A percentile compares a stretch with the other conserved stretches of the same genome.
phyloP scores from a whole-genome alignment of 2,888 invertebrate genomes.

The Epinotia demarniana region DNA sequence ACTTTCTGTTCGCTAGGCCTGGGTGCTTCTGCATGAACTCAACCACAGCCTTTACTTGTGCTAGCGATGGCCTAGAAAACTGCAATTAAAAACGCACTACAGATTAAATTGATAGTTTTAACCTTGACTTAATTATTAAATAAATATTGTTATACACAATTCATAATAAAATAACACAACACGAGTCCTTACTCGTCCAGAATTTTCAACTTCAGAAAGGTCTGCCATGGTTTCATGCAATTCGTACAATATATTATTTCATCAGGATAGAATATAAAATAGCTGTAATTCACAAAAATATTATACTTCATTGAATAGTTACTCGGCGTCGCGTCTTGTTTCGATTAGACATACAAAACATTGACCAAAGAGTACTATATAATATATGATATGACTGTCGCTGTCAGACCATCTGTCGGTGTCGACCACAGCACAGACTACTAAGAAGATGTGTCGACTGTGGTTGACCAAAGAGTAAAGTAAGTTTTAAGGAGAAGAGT shows the following conservation, averaged over 20 bases:
- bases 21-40: constrained; percentile 72
- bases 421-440: too few species aligned
- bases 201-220: constrained; percentile 46
- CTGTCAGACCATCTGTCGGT: too few species aligned
- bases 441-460: too few species aligned
- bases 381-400: too few species aligned
- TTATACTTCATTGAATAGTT: not conserved
- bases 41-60: constrained; percentile 68
- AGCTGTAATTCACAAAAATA: not conserved
- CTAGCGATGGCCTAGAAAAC: constrained; percentile 67
- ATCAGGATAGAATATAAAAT: not conserved
- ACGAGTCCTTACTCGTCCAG: constrained; percentile 49
- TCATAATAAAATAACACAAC: not conserved
- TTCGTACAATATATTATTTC: not conserved
- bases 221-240: constrained; percentile 39
- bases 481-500: too few species aligned
- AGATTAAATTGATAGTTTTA: not conserved
- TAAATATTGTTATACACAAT: not conserved
- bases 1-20: constrained; percentile 65
- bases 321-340: constrained; percentile 26
- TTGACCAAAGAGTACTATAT: not conserved
- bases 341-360: constrained; percentile 6
- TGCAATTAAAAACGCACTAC: constrained; percentile 47
- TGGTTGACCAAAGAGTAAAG: too few species aligned
- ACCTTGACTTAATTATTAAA: not conserved